These are phyloP conservation scores for Gallirallus australis DNA, from an alignment of 2,797 vertebrate genomes.

Conservation along the genomic window DNA sequence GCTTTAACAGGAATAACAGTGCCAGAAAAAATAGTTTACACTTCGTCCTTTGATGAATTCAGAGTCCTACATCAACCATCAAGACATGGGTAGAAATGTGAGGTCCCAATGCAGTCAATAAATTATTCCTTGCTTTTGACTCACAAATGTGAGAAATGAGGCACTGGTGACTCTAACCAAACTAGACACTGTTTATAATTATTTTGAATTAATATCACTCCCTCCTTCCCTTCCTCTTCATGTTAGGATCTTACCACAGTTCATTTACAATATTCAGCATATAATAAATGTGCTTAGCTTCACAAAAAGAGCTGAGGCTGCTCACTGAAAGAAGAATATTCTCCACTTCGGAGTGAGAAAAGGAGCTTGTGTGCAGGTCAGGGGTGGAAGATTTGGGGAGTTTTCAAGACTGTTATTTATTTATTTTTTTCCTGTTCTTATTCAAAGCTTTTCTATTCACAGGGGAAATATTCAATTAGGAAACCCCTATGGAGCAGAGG, in stretches of 20 bases:
- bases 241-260: not conserved
- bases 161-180: not conserved
- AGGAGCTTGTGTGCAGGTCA: not conserved
- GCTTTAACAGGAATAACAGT: not conserved
- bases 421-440: not conserved
- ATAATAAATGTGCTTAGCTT: not conserved
- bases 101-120: not conserved
- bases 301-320: not conserved
- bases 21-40: not conserved
- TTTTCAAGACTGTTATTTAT: not conserved
- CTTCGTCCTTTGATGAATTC: not conserved
- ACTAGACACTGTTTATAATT: not conserved
- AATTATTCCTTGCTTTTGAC: not conserved
- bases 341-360: not conserved
- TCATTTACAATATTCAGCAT: not conserved
- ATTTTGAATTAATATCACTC: not conserved
- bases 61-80: not conserved
- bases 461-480: slow-evolving; percentile 23
- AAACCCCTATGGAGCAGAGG: not conserved
- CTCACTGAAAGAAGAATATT: not conserved
- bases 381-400: not conserved
- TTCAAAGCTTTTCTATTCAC: slow-evolving; percentile 21
- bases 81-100: not conserved
- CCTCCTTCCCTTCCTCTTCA: not conserved
- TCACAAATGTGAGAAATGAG: not conserved